Evolutionary conservation across 2,113 vertebrate genomes (phyloP), one percentile per base, ranked within the genome.

Genomic region (Limanda limanda): DNA sequence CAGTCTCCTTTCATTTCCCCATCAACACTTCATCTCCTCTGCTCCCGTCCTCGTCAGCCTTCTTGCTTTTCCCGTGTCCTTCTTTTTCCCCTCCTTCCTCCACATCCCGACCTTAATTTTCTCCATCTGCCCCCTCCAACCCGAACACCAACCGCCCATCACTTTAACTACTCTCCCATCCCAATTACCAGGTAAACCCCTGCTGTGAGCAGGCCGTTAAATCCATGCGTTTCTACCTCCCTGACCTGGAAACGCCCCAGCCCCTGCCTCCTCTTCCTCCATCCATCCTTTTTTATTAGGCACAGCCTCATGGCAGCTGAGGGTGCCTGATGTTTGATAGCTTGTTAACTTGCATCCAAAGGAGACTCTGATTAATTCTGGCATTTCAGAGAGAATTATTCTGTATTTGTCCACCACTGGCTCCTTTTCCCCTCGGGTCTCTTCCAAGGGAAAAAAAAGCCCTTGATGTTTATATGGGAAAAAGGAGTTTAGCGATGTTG

Each of bases 151-250:
- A 1, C 14, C 4, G 6, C 68, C 62, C 58, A 72, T 74, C 71
- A 58, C 59, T 88, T 78, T 77, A 55, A 75, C 76, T 73, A 79
- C 78, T 75, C 80, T 79, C 88, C 69, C 60, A 70, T 83, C 71
- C 86, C 88, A 91, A 88, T 92, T 90, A 88, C 61, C 74, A 81
- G 69, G 75, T 82, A 78, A 74, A 62, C 82, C 70, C 83, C 83
- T 45, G 58, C 82, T 76, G 68, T 1, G 25, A 57, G 15, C 54
- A 47, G 78, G 21, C 67, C 62, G 63, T 83, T 78, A 85, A 65
- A 74, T 69, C n/a, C 10, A 55, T 71, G 69, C 47, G 42, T 68
- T 47, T 61, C 67, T 76, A n/a, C 51, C 60, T 69, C 14, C 4
- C 64, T 86, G 76, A 86, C 79, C 85, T 77, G 51, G 79, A 89